Evolutionary conservation across 2,113 vertebrate species (phyloP).

Genomic region (Numenius arquata): DNA sequence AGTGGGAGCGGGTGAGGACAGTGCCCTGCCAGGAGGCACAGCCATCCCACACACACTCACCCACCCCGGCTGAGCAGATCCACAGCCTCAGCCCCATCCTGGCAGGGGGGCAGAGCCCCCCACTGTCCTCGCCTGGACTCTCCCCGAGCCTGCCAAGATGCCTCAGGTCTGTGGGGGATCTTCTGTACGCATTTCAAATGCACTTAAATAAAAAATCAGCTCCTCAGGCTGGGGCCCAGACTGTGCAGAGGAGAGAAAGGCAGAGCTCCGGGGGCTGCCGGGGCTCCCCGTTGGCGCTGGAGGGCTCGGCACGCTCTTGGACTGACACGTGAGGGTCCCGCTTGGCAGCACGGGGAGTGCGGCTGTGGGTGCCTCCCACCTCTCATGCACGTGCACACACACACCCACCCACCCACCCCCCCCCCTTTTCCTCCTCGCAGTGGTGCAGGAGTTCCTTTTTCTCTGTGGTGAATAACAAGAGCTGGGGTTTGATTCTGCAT

Average conservation of each 20-base stretch:
- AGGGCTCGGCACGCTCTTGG: fast-evolving
- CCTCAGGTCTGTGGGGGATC: neutral
- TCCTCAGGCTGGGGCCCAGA: neutral
- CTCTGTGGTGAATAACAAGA: neutral
- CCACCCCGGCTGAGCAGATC: fast-evolving
- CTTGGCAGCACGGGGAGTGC: fast-evolving
- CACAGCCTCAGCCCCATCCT: neutral
- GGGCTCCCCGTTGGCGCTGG: fast-evolving
- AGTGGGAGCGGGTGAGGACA: fast-evolving
- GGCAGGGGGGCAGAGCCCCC: neutral
- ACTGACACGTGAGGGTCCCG: fast-evolving
- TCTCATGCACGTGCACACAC: fast-evolving
- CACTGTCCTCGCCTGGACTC: fast-evolving
- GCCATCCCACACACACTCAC: too few species aligned
- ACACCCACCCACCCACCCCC: too few species aligned
- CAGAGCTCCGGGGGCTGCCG: neutral
- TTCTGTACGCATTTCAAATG: neutral
- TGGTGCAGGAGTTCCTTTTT: neutral
- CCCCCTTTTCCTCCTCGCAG: neutral
- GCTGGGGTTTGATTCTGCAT: neutral
- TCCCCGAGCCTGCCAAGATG: neutral
- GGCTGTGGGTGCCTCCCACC: neutral
- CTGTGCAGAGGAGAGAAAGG: neutral
- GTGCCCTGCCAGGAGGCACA: neutral
- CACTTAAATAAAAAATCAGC: neutral